A percentile compares a stretch with the other conserved stretches of the same genome.
Conservation (phyloP, 2,888 invertebrate genomes). For the Timandra comae region DNA sequence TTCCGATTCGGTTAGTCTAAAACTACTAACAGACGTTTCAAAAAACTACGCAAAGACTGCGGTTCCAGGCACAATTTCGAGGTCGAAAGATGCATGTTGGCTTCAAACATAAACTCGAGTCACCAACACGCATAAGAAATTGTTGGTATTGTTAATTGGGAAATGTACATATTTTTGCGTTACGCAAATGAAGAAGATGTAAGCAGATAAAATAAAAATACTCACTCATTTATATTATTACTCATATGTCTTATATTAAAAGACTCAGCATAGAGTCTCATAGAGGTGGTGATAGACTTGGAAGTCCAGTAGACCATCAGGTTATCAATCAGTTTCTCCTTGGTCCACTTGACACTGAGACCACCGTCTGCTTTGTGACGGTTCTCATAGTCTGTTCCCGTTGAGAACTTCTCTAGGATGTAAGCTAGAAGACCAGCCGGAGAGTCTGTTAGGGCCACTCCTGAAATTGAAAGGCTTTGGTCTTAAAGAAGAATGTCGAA, state of each 20-base stretch:
- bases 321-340: constrained; percentile 86
- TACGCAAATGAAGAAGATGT: constrained; percentile 1
- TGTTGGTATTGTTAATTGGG: no score
- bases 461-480: no score
- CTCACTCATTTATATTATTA: constrained; percentile 62
- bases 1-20: no score
- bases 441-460: constrained; percentile 82
- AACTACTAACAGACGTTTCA: no score
- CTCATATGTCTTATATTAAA: constrained; percentile 41
- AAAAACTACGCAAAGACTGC: no score
- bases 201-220: constrained; percentile 12
- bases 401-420: constrained; percentile 89
- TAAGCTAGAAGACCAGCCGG: constrained; percentile 89
- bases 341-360: constrained; percentile 77
- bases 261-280: constrained; percentile 84
- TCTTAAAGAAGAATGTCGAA: no score
- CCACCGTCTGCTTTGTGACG: constrained; percentile 79
- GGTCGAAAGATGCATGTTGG: no score
- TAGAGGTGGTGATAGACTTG: constrained; percentile 83
- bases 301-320: constrained; percentile 90
- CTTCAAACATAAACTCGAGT: no score
- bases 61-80: no score
- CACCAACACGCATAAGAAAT: no score
- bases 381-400: constrained; percentile 78
- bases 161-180: no score